Evolutionary conservation across 2,113 vertebrate species (phyloP), one percentile per base, ranked within the genome.

Genomic region (Propithecus coquereli): DNA sequence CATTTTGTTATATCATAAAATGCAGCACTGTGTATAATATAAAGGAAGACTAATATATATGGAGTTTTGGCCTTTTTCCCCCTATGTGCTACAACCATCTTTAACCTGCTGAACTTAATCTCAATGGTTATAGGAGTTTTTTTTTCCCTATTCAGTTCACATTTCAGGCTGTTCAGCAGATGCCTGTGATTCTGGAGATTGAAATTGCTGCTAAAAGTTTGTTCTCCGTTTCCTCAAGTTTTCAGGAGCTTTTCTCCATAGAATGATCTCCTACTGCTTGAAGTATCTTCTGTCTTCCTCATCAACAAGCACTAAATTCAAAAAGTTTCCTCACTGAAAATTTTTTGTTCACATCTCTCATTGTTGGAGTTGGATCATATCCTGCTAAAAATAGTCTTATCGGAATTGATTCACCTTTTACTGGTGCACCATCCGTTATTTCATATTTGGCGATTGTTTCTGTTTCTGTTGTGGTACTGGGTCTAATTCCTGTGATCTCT

Each of bases 281-380:
- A 99, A 99, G 98, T 99, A 99, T 98, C 99, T 99, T 97, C 99
- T 99, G 98, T 99, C 99, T 98, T 99, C 99, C 94, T 99, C 99
- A 97, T 99, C 99, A 87, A 99, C 99, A 97, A 99, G 99, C 97
- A 99, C 99, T 94, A 99, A 98, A 98, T 99, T 99, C 97, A 99
- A 98, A 98, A 99, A 99, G 98, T 99, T 99, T 99, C 94, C 99
- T 99, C 96, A 99, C 99, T 50, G 99, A 99, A 97, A 99, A 99
- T 97, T 99, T 99, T 98, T 99, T 99, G 98, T 99, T 99, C 91
- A 99, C 99, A 37, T 99, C 99, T 97, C 99, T 99, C 99, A 99
- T 99, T 93, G 99, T 99, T 91, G 99, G 98, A 96, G 99, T 99
- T 94, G 99, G 99, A 95, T 99, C 99, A 74, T 99, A 99, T 91